Evolutionary conservation across 2,113 vertebrate species (phyloP).

Genomic region (Orientallactaga bullata): DNA sequence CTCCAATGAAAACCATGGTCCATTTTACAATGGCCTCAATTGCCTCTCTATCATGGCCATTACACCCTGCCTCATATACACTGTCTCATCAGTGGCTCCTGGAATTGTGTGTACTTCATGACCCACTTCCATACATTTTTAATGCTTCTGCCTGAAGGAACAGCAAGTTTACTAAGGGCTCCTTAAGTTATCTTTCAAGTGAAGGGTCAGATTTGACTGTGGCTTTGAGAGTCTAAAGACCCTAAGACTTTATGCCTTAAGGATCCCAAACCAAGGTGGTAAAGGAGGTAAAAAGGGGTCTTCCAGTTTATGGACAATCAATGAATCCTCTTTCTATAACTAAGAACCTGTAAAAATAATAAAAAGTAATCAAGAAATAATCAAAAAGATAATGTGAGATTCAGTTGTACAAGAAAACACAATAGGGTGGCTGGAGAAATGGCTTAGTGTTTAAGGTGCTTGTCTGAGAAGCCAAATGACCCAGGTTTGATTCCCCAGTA

Average conservation of each 20-base stretch:
- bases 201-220: not conserved
- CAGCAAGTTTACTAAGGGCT: not conserved
- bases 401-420: slow-evolving; percentile 6
- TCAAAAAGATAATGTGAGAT: not conserved
- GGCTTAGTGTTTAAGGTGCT: too few species aligned
- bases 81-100: too few species aligned
- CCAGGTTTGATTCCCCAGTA: too few species aligned
- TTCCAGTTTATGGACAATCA: not conserved
- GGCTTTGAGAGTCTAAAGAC: not conserved
- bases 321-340: not conserved
- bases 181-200: not conserved
- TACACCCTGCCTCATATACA: too few species aligned
- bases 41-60: too few species aligned
- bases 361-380: slow-evolving; percentile 20
- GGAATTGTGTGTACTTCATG: too few species aligned
- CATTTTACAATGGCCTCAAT: too few species aligned
- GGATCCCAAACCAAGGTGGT: not conserved
- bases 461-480: too few species aligned
- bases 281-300: slow-evolving; percentile 26
- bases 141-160: not conserved
- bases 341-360: not conserved
- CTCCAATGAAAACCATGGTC: too few species aligned
- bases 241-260: not conserved
- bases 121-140: not conserved
- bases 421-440: too few species aligned